Evolutionary conservation across 2,113 vertebrate genomes (phyloP).

Genomic region (Chauna torquata): DNA sequence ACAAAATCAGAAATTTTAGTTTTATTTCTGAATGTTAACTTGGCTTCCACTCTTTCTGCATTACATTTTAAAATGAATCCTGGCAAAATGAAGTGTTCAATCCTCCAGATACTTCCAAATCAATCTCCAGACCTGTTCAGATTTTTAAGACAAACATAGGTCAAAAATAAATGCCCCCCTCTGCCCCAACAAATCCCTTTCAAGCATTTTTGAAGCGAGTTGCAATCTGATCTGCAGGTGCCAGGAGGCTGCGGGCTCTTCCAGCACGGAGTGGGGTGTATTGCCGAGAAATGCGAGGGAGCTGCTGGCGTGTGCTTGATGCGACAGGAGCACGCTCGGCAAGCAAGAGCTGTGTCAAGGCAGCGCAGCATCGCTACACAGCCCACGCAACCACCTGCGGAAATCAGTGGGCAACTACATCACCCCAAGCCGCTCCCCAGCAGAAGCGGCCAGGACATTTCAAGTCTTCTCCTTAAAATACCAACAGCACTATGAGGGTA

Average conservation of each 20-base stretch:
- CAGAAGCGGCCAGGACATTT: neutral
- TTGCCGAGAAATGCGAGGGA: neutral
- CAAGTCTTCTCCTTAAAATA: neutral
- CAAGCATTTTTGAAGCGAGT: neutral
- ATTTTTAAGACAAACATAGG: neutral
- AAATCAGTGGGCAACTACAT: neutral
- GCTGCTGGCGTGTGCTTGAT: neutral
- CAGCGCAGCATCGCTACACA: fast-evolving
- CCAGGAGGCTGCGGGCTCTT: neutral
- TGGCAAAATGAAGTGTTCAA: neutral
- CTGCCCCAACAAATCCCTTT: neutral
- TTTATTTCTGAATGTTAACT: neutral
- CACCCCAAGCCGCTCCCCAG: too few relatives aligned
- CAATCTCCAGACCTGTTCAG: neutral
- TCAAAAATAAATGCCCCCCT: neutral
- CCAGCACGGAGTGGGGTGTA: neutral
- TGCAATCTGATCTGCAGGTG: neutral
- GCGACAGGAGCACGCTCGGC: fast-evolving
- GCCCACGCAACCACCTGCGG: fast-evolving
- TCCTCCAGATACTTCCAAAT: neutral
- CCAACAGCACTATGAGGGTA: neutral
- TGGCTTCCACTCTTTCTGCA: neutral
- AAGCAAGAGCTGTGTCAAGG: fast-evolving
- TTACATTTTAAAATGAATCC: neutral
- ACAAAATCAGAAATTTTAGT: neutral